These are phyloP conservation scores for Willowsia nigromaculata DNA, from an alignment of 2,888 invertebrate genomes.

Conservation along the genomic window DNA sequence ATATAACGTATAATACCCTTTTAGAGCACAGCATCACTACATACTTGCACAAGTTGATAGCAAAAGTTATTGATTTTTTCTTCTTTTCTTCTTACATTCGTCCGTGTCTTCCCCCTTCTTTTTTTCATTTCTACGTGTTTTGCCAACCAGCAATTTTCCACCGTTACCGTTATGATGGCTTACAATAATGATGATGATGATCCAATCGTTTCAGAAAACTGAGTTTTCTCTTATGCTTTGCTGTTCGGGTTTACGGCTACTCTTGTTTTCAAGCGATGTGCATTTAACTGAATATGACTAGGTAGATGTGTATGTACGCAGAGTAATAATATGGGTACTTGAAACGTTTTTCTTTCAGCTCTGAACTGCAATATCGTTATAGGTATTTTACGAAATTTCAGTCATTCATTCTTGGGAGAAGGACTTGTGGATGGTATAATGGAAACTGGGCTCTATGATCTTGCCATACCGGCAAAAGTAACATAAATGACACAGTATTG, in stretches of 20 bases:
- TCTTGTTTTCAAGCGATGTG: neutral
- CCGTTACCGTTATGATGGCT: slow-evolving; percentile 63
- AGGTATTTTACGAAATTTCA: neutral
- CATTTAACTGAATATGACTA: too few species aligned
- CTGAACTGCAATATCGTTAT: neutral
- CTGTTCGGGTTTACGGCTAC: neutral
- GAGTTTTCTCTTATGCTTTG: slow-evolving; percentile 30
- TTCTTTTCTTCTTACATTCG: too few species aligned
- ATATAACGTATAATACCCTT: neutral
- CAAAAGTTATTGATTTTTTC: slow-evolving; percentile 59
- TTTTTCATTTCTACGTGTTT: neutral
- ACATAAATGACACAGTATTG: too few species aligned
- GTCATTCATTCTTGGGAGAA: too few species aligned
- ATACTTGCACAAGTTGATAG: slow-evolving; percentile 35
- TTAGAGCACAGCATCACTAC: neutral
- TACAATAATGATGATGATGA: slow-evolving; percentile 64
- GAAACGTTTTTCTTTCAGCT: slow-evolving; percentile 13
- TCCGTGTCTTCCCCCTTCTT: slow-evolving; percentile 19
- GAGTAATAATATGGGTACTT: neutral
- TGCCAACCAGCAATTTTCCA: slow-evolving; percentile 46
- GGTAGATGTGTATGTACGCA: too few species aligned
- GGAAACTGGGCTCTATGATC: too few species aligned
- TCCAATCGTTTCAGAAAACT: slow-evolving; percentile 63
- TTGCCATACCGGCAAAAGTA: too few species aligned
- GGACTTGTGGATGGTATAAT: too few species aligned